phyloP scores from a whole-genome alignment of 2,888 invertebrate genomes.

The Tenthredo distinguenda region DNA sequence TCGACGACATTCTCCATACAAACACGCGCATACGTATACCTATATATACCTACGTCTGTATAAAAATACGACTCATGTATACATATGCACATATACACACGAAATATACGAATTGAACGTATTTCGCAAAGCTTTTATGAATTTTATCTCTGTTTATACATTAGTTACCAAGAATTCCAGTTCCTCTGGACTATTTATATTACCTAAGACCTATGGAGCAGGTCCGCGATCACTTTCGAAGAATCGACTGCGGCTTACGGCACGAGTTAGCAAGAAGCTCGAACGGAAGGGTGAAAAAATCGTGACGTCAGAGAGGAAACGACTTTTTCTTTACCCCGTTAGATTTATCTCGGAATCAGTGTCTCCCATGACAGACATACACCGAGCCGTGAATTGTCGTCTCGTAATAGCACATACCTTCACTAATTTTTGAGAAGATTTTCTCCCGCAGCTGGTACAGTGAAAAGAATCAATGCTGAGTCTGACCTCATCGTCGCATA shows the following conservation, averaged over 20 bases:
- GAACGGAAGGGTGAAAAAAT: neutral
- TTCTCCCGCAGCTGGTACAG: neutral
- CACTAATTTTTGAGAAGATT: too few species aligned
- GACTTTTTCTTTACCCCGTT: neutral
- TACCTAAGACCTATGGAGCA: neutral
- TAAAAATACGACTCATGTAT: neutral
- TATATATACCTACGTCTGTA: neutral
- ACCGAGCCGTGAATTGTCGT: too few species aligned
- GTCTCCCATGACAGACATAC: neutral
- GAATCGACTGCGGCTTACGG: neutral
- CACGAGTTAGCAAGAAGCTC: neutral
- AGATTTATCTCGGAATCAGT: neutral
- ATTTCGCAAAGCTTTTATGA: slow-evolving; percentile 3
- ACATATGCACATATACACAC: neutral
- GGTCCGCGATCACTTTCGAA: neutral
- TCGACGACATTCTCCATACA: slow-evolving; percentile 7
- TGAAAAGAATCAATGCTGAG: neutral
- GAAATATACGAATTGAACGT: too few species aligned
- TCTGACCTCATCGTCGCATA: neutral
- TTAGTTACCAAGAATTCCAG: neutral
- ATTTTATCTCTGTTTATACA: neutral
- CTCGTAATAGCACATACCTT: too few species aligned
- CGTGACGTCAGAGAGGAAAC: neutral
- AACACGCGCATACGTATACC: neutral
- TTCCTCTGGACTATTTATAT: neutral